Evolutionary conservation across 1,140 invertebrate species (phyloP), one percentile per base, ranked within the genome.

Genomic region (Cydia splendana): DNA sequence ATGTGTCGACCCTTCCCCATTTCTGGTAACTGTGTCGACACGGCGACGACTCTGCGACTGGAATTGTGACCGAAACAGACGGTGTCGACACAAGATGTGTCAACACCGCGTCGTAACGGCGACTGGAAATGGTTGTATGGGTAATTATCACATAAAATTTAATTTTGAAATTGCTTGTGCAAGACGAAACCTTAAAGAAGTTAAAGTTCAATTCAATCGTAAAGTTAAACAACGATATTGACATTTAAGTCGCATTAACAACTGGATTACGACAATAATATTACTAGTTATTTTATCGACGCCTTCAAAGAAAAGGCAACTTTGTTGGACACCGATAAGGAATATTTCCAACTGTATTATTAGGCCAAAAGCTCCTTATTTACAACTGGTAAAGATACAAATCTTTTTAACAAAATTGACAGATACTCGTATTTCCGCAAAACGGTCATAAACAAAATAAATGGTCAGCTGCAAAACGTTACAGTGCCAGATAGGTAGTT

Each of bases 161-260:
- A 62, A 10, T 4, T 0, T 62, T 62, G 13, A 10, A 62, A 24
- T 38, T 4, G 10, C 13, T 38, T 71, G 34, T 24, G 67, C 34
- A 71, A 71, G 67, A 42, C 7, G 24, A 67, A 38, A 67, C 45
- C 20, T 34, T 28, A 62, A 62, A 62, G 57, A 30, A 20, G 51
- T 20, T 74, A 78, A 78, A 78, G 77, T 78, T 78, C 77, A 75
- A 69, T 75, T 69, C 45, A 78, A 78, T 78, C 77, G 77, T 78
- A 75, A 78, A 78, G 34, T 78, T 78, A 71, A 65, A 78, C 75
- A 74, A 78, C 74, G n/a, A 62, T 78, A 67, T 34, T 78, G 77
- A 78, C 77, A 78, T 78, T 78, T 75, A 81, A 81, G 78, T 2
- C 57, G 20, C 57, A 62, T 62, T 62, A 24, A 62, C 57, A 62